phyloP scores from a whole-genome alignment of 2,797 vertebrate species.

The Pteronotus mesoamericanus region DNA sequence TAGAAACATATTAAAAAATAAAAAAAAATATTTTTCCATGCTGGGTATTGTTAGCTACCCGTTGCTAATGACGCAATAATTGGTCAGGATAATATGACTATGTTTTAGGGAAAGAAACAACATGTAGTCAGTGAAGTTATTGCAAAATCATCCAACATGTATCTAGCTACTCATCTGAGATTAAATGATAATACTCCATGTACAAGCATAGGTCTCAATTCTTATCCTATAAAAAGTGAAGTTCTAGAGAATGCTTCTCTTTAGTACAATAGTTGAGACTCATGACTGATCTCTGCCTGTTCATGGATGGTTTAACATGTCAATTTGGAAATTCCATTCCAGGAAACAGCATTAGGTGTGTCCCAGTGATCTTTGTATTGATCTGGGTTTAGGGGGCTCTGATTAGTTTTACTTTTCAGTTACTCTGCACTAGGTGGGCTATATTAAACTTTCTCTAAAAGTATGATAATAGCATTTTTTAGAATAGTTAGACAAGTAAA shows the following conservation, averaged over 20 bases:
- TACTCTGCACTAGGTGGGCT: neutral
- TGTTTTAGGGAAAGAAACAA: neutral
- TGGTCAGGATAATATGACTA: neutral
- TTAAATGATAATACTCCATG: neutral
- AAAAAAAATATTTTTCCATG: neutral
- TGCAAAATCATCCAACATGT: neutral
- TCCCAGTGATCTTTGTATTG: neutral
- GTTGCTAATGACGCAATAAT: neutral
- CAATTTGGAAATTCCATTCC: neutral
- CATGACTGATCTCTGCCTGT: neutral
- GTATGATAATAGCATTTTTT: neutral
- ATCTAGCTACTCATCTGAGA: neutral
- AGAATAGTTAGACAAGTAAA: neutral
- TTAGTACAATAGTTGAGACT: neutral
- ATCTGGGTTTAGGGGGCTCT: neutral
- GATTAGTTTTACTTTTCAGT: neutral
- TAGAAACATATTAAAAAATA: neutral
- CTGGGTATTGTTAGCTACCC: neutral
- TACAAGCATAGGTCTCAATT: neutral
- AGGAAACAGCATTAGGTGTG: neutral
- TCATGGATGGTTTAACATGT: neutral
- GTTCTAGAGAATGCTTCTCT: neutral
- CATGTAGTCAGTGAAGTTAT: neutral
- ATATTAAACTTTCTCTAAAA: slow-evolving; percentile 11
- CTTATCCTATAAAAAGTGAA: neutral